Conservation (phyloP, 2,797 vertebrate species). For the Xiphophorus birchmanni region DNA sequence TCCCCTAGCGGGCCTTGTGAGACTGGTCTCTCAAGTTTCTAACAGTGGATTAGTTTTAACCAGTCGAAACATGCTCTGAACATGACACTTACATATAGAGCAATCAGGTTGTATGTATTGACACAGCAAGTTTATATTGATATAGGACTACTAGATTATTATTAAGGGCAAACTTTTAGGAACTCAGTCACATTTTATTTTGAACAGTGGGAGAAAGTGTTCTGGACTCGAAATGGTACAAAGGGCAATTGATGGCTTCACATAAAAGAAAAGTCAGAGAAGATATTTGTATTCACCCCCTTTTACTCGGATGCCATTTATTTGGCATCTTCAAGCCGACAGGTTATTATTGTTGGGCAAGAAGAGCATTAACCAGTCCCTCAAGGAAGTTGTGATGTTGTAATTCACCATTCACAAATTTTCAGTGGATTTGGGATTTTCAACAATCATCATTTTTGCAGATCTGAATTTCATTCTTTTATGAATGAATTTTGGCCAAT, state of each 20-base stretch:
- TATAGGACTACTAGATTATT: neutral
- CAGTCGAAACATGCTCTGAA: neutral
- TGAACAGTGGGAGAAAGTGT: neutral
- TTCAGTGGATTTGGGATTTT: too few relatives aligned
- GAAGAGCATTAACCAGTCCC: too few relatives aligned
- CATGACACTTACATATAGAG: neutral
- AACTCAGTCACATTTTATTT: neutral
- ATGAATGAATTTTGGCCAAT: too few relatives aligned
- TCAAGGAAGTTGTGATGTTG: too few relatives aligned
- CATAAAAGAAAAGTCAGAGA: too few relatives aligned
- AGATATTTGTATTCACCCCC: too few relatives aligned
- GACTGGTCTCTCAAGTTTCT: constrained; percentile 34
- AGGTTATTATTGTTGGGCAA: too few relatives aligned
- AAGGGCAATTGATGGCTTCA: neutral
- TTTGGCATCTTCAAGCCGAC: too few relatives aligned
- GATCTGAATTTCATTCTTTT: too few relatives aligned
- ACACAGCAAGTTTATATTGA: neutral
- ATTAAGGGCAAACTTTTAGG: neutral
- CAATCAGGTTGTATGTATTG: neutral
- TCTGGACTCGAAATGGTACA: neutral
- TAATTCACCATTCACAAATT: too few relatives aligned
- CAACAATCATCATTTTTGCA: too few relatives aligned
- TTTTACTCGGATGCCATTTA: too few relatives aligned
- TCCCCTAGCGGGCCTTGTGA: neutral
- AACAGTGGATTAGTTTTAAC: neutral